Evolutionary conservation across 2,888 invertebrate species (phyloP).

Genomic region (Strigamia maritima): DNA sequence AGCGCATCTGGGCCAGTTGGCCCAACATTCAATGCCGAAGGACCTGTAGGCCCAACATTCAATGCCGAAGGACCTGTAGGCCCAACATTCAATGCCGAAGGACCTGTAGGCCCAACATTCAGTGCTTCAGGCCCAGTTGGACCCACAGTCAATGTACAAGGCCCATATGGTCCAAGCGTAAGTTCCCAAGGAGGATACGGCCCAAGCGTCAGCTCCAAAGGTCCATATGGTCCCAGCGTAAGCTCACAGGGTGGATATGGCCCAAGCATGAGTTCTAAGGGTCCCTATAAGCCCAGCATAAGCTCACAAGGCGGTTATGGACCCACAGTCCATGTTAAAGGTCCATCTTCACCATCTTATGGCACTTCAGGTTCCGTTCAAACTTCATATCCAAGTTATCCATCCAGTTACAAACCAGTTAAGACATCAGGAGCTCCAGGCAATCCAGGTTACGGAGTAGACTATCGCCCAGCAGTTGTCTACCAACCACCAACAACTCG

Average conservation of each 20-base stretch:
- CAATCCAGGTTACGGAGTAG: not conserved
- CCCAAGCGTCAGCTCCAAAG: not conserved
- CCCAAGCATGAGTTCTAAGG: not conserved
- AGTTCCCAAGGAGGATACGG: not conserved
- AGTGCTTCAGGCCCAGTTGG: not conserved
- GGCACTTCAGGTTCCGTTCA: not conserved
- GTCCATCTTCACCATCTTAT: not conserved
- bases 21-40: not conserved
- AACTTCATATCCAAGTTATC: not conserved
- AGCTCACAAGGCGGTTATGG: not conserved
- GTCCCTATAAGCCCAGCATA: not conserved
- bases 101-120: slow-evolving; percentile 25
- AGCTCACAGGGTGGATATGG: not conserved
- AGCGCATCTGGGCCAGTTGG: slow-evolving; percentile 10
- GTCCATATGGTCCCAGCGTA: not conserved
- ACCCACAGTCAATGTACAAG: not conserved
- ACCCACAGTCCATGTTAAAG: not conserved
- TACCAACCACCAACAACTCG: slow-evolving; percentile 20
- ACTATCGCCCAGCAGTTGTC: slow-evolving; percentile 1
- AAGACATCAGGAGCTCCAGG: slow-evolving; percentile 25
- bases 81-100: not conserved
- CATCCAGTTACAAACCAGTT: not conserved
- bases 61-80: not conserved
- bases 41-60: slow-evolving; percentile 27
- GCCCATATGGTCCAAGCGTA: slow-evolving; percentile 17